Evolutionary conservation across 1,140 invertebrate genomes (phyloP).

Genomic region (Nasonia longicornis): DNA sequence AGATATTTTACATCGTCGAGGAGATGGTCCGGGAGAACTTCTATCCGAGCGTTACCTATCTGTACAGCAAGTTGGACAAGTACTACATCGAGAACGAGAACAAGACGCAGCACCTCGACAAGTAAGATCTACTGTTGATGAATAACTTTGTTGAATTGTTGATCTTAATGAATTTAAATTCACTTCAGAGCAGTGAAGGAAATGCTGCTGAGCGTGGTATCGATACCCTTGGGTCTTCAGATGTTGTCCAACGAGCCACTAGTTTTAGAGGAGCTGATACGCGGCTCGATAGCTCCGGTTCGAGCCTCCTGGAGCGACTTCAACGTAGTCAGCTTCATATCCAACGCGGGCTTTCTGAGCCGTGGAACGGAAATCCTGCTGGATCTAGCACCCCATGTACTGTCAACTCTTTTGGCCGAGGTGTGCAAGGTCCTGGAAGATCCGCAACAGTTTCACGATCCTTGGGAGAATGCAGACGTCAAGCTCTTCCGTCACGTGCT

Average conservation of each 20-base stretch:
- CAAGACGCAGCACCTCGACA: slow-evolving; percentile 62
- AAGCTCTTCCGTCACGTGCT: slow-evolving; percentile 62
- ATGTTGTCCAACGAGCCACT: slow-evolving; percentile 56
- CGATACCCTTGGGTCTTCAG: slow-evolving; percentile 60
- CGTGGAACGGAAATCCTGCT: slow-evolving; percentile 55
- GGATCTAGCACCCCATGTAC: slow-evolving; percentile 59
- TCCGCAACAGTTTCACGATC: slow-evolving; percentile 59
- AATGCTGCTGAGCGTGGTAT: slow-evolving; percentile 60
- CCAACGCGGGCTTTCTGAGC: slow-evolving; percentile 58
- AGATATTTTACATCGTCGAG: slow-evolving; percentile 57
- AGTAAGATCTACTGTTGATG: slow-evolving; percentile 50
- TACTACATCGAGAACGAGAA: slow-evolving; percentile 64
- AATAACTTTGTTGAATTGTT: slow-evolving; percentile 19
- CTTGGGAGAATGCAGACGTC: slow-evolving; percentile 58
- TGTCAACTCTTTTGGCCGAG: slow-evolving; percentile 62
- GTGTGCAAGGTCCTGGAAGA: slow-evolving; percentile 58
- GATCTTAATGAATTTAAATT: not conserved
- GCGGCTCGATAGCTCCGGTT: slow-evolving; percentile 61
- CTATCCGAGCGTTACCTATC: slow-evolving; percentile 59
- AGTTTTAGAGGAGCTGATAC: slow-evolving; percentile 63
- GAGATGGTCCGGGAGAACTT: slow-evolving; percentile 57
- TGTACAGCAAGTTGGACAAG: slow-evolving; percentile 64
- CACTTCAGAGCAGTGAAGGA: slow-evolving; percentile 59
- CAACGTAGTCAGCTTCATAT: slow-evolving; percentile 60
- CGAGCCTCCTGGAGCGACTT: slow-evolving; percentile 61